Evolutionary conservation across 2,797 vertebrate genomes (phyloP).

Genomic region (Spinus olivaceus): DNA sequence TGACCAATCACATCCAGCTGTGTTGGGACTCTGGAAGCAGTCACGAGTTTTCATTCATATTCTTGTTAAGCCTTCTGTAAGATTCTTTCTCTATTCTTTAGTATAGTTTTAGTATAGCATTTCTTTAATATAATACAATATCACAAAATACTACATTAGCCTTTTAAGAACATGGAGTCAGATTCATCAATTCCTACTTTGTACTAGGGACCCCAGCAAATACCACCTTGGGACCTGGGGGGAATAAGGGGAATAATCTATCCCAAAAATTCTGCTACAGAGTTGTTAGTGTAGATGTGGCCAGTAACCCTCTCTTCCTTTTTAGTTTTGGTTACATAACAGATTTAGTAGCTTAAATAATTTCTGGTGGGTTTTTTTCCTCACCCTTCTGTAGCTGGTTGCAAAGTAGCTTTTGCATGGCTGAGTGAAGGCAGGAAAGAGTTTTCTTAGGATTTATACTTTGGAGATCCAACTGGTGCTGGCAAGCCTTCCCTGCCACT

Average conservation of each 20-base stretch:
- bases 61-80: background rate
- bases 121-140: background rate
- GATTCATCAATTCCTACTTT: background rate
- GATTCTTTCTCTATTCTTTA: background rate
- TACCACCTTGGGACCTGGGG: background rate
- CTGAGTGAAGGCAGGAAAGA: background rate
- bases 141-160: background rate
- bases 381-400: background rate
- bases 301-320: background rate
- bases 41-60: background rate
- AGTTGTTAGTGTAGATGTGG: background rate
- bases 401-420: background rate
- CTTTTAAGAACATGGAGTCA: background rate
- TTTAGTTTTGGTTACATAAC: background rate
- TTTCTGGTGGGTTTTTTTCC: background rate
- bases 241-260: background rate
- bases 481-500: background rate
- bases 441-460: background rate
- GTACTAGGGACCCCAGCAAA: background rate
- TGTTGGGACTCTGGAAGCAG: background rate
- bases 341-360: background rate
- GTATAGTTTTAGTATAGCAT: background rate
- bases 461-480: background rate
- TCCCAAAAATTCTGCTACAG: background rate
- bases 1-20: background rate